phyloP scores from a whole-genome alignment of 53 echinoderm and acorn worm species.

The Echinarachnius parma region DNA sequence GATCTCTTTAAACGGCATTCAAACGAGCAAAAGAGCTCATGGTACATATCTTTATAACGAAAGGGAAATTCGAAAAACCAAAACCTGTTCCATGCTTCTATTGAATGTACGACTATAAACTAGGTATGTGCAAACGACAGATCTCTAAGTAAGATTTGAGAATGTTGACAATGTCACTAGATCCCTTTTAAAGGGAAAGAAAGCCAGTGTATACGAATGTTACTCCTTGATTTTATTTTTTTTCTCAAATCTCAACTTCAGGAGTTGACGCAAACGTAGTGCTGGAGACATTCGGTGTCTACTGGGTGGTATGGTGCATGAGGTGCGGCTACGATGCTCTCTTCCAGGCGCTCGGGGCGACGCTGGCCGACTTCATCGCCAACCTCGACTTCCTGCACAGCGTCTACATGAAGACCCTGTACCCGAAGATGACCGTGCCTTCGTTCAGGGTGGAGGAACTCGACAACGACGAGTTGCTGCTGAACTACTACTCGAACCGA shows the following conservation, averaged over 20 bases:
- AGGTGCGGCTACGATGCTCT: conserved; percentile 80
- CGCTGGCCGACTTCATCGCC: conserved; percentile 71
- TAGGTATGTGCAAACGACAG: too few species aligned
- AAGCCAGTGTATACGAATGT: too few species aligned
- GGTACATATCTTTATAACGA: too few species aligned
- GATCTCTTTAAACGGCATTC: too few species aligned
- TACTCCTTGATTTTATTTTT: neutral
- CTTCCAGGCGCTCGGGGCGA: conserved; percentile 70
- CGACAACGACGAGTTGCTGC: conserved; percentile 58
- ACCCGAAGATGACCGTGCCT: conserved; percentile 86
- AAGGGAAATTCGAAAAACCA: too few species aligned
- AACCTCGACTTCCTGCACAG: conserved; percentile 92
- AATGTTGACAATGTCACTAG: too few species aligned
- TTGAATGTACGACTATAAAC: too few species aligned
- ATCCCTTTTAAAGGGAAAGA: too few species aligned
- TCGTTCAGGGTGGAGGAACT: conserved; percentile 79
- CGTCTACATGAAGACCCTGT: conserved; percentile 95
- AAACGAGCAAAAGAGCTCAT: too few species aligned
- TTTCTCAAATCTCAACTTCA: conserved; percentile 4
- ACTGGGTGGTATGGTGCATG: conserved; percentile 91
- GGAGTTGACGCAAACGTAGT: conserved; percentile 64
- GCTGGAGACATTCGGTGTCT: conserved; percentile 80
- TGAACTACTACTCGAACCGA: conserved; percentile 83
- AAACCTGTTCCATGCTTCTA: too few species aligned
- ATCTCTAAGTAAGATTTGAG: too few species aligned